A percentile compares a stretch with the other conserved stretches of the same genome.
Evolutionary conservation across 2,113 vertebrate genomes (phyloP).

Genomic region (Thoracochromis brauschi): DNA sequence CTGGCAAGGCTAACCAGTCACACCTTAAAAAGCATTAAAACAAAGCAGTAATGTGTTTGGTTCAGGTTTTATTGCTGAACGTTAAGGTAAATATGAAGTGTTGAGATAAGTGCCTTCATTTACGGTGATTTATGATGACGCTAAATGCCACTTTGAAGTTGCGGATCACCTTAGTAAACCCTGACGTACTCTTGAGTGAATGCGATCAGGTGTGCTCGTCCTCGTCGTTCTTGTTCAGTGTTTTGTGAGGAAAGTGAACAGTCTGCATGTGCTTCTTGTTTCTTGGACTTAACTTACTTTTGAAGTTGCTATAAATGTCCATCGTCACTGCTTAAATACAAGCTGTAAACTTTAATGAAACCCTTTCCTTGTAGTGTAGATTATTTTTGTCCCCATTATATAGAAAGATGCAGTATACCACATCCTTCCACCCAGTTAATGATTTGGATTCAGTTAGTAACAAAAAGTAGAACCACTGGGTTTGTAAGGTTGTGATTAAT

Average conservation of each 20-base stretch:
- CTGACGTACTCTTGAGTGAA: not conserved
- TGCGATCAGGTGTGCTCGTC: not conserved
- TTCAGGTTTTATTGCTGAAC: not conserved
- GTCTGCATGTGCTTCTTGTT: not conserved
- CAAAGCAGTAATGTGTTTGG: conserved; percentile 14
- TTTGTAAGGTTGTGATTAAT: not conserved
- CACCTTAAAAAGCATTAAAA: conserved; percentile 33
- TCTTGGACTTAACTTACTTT: not conserved
- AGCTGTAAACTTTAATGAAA: not conserved
- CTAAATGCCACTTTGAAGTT: conserved; percentile 11
- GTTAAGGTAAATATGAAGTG: not conserved
- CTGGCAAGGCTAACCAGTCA: not conserved
- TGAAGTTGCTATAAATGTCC: not conserved
- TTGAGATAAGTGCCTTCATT: conserved; percentile 21
- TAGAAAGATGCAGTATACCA: not conserved
- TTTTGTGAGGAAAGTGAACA: not conserved
- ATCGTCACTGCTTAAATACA: not conserved
- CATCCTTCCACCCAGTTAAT: not conserved
- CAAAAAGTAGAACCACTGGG: not conserved
- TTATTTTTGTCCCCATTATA: not conserved
- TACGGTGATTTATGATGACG: conserved; percentile 4
- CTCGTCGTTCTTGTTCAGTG: not conserved
- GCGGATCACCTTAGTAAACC: not conserved
- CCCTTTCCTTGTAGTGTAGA: not conserved
- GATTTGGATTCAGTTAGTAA: not conserved